Evolutionary conservation across 2,797 vertebrate genomes (phyloP).

Genomic region (Sebastes hopkinsi): DNA sequence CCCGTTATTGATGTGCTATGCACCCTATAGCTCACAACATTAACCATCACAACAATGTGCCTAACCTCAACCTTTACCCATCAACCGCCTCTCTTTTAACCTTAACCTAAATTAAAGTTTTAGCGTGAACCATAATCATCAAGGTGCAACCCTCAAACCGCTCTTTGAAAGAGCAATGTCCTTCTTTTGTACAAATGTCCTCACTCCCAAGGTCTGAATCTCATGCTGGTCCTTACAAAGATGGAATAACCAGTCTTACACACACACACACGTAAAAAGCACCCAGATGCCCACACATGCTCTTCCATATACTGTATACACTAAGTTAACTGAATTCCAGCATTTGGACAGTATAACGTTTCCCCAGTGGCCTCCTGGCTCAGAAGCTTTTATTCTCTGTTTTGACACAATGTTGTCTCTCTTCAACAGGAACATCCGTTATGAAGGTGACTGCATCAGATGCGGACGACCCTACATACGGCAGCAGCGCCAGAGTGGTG

Average conservation of each 20-base stretch:
- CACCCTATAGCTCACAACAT: background rate
- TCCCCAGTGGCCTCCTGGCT: background rate
- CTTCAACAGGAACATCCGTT: conserved; percentile 91
- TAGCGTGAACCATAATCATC: background rate
- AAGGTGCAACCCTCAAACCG: background rate
- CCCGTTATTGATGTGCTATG: background rate
- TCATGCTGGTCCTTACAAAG: background rate
- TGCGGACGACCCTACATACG: conserved; percentile 95
- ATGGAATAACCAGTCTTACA: background rate
- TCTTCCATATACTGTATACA: background rate
- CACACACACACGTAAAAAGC: background rate
- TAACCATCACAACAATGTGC: background rate
- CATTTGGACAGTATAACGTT: background rate
- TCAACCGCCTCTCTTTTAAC: background rate
- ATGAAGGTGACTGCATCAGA: conserved; percentile 98
- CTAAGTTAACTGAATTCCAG: background rate
- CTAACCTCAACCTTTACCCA: background rate
- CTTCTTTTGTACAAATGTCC: background rate
- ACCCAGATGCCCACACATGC: background rate
- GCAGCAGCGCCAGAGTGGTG: conserved; percentile 94
- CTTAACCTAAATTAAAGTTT: background rate
- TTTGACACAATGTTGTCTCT: conserved; percentile 33
- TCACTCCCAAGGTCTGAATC: background rate
- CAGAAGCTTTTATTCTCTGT: background rate
- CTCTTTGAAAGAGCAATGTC: background rate